A percentile compares a stretch with the other conserved stretches of the same genome.
Conservation (phyloP, 2,113 vertebrate species). For the Syngnathoides biaculeatus region DNA sequence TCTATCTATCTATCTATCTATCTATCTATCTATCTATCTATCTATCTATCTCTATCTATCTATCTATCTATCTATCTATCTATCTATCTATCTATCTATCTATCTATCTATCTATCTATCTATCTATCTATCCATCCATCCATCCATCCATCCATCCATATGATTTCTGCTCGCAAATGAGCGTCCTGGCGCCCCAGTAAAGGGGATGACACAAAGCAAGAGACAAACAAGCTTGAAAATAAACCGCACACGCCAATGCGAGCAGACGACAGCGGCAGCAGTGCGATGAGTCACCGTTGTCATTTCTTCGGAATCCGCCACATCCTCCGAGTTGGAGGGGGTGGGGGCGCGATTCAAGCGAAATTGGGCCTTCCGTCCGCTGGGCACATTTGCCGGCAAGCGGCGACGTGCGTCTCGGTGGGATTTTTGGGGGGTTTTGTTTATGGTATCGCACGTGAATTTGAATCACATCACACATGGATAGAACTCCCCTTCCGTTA, state of each 20-base stretch:
- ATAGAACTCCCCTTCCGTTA: too few relatives aligned
- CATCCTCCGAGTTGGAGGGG: constrained; percentile 1
- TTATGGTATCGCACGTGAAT: not conserved
- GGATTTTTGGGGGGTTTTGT: not conserved
- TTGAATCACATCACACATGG: not conserved
- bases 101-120: too few relatives aligned
- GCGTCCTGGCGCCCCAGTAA: not conserved
- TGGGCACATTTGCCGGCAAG: too few relatives aligned
- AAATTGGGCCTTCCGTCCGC: not conserved
- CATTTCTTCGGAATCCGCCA: not conserved
- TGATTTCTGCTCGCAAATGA: not conserved
- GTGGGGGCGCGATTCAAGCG: too few relatives aligned
- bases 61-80: too few relatives aligned
- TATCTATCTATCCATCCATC: too few relatives aligned
- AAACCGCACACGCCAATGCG: not conserved
- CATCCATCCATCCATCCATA: not conserved
- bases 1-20: too few relatives aligned
- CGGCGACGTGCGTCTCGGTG: not conserved
- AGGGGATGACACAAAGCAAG: not conserved
- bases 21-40: too few relatives aligned
- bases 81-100: too few relatives aligned
- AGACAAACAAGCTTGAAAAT: not conserved
- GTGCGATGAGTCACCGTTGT: constrained; percentile 11
- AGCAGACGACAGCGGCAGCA: constrained; percentile 39
- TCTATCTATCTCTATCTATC: too few relatives aligned